These are phyloP conservation scores for Cercopithecus petaurista DNA, from an alignment of 2,797 vertebrate genomes.

Conservation along the genomic window DNA sequence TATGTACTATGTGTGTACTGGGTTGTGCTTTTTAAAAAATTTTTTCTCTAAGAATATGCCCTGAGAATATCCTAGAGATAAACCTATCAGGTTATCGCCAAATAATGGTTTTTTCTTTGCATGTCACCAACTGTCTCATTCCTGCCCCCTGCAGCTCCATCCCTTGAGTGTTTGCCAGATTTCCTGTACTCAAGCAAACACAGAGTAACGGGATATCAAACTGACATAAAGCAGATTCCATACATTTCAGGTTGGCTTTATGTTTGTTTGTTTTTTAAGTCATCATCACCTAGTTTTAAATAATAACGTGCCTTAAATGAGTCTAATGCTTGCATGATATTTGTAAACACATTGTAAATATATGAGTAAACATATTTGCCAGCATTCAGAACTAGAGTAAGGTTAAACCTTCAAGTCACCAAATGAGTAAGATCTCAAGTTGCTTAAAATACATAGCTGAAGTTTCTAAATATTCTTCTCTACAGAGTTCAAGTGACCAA, in stretches of 20 bases:
- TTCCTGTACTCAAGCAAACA: not conserved
- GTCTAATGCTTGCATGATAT: not conserved
- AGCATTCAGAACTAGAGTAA: slow-evolving; percentile 21
- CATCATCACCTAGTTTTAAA: slow-evolving; percentile 10
- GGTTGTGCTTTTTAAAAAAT: not conserved
- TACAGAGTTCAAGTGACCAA: slow-evolving; percentile 54
- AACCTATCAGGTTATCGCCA: slow-evolving; percentile 16
- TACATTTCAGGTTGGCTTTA: not conserved
- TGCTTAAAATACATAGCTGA: not conserved
- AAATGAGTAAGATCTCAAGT: not conserved
- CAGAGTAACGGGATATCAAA: not conserved
- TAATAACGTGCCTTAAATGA: not conserved
- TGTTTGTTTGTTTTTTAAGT: not conserved
- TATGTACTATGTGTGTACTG: not conserved
- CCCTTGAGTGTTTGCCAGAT: not conserved
- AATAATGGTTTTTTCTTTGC: slow-evolving; percentile 33
- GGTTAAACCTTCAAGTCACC: not conserved
- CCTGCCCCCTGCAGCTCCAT: not conserved
- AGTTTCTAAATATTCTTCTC: slow-evolving; percentile 2
- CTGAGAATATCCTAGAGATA: slow-evolving; percentile 15
- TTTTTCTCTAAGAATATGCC: not conserved
- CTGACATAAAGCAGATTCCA: not conserved
- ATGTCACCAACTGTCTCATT: not conserved
- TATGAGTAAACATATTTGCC: not conserved
- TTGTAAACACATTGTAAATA: not conserved